Percentiles rank a stretch among this genome's conserved stretches.
Evolutionary conservation across 2,888 invertebrate genomes (phyloP).

Genomic region (Drosophila pegasa): DNA sequence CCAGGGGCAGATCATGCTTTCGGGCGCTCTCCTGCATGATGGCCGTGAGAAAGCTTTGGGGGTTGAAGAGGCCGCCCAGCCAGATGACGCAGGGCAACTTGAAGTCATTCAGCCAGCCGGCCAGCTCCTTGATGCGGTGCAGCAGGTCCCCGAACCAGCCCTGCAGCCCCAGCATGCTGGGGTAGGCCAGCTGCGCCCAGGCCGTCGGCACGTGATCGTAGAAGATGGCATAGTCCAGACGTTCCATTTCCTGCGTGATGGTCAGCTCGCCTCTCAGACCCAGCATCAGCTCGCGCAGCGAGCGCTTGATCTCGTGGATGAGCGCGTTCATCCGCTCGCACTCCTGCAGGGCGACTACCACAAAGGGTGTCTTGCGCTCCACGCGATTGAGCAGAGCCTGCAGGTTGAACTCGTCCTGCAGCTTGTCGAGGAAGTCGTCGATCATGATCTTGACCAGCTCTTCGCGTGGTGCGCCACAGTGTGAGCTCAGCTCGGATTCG

Average conservation of each 20-base stretch:
- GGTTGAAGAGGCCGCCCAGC: conserved; percentile 98
- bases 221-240: conserved; percentile 92
- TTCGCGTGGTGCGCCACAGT: conserved; percentile 91
- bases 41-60: conserved; percentile 98
- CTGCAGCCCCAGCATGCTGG: conserved; percentile 92
- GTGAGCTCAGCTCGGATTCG: conserved; percentile 86
- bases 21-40: conserved; percentile 99
- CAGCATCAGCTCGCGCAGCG: conserved; percentile 93
- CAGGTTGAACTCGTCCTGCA: conserved; percentile 96
- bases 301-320: conserved; percentile 92
- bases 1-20: conserved; percentile 97
- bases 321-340: conserved; percentile 97
- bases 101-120: conserved; percentile 93
- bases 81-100: conserved; percentile 94
- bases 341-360: conserved; percentile 96
- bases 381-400: conserved; percentile 93
- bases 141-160: conserved; percentile 95
- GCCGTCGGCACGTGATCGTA: conserved; percentile 93
- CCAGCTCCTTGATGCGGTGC: conserved; percentile 91
- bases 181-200: conserved; percentile 95
- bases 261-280: conserved; percentile 97
- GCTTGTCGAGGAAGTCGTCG: conserved; percentile 95
- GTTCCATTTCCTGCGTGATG: conserved; percentile 97
- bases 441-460: conserved; percentile 90
- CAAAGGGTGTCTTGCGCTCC: conserved; percentile 96